Evolutionary conservation across 2,113 vertebrate genomes (phyloP).

Genomic region (Hippocampus zosterae): DNA sequence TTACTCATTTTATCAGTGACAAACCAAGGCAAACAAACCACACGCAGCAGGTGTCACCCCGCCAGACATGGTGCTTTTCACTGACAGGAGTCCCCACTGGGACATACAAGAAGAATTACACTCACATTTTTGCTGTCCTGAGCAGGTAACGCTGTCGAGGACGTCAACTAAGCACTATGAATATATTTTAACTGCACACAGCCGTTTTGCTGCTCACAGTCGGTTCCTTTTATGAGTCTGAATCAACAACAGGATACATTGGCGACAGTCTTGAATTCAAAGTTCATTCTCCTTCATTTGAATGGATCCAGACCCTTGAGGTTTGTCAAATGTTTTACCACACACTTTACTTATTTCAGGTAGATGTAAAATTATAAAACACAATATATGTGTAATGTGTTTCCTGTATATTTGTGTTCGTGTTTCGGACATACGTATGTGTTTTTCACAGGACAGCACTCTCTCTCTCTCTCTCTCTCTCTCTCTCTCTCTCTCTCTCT

Average conservation of each 20-base stretch:
- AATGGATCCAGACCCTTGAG: too few relatives aligned
- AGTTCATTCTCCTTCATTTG: too few relatives aligned
- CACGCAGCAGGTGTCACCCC: constrained; percentile 38
- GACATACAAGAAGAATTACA: constrained; percentile 4
- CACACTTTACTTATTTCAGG: too few relatives aligned
- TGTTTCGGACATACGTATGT: too few relatives aligned
- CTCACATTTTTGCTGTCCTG: background rate
- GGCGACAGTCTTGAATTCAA: background rate
- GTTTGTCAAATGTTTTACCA: too few relatives aligned
- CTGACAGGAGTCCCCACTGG: constrained; percentile 26
- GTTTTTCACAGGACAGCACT: too few relatives aligned
- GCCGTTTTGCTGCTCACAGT: background rate
- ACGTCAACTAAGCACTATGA: background rate
- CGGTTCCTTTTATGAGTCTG: background rate
- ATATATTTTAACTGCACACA: background rate
- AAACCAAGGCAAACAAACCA: constrained; percentile 37
- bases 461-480: too few relatives aligned
- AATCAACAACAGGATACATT: background rate
- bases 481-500: too few relatives aligned
- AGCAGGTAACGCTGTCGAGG: constrained; percentile 8
- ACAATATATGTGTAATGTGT: too few relatives aligned
- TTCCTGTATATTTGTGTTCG: too few relatives aligned
- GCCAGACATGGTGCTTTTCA: constrained; percentile 28
- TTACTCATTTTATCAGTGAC: constrained; percentile 49
- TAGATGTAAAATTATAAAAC: too few relatives aligned